Base-by-base conservation (phyloP, 53 echinoderm and acorn worm species). In the Stichopus horrens region DNA sequence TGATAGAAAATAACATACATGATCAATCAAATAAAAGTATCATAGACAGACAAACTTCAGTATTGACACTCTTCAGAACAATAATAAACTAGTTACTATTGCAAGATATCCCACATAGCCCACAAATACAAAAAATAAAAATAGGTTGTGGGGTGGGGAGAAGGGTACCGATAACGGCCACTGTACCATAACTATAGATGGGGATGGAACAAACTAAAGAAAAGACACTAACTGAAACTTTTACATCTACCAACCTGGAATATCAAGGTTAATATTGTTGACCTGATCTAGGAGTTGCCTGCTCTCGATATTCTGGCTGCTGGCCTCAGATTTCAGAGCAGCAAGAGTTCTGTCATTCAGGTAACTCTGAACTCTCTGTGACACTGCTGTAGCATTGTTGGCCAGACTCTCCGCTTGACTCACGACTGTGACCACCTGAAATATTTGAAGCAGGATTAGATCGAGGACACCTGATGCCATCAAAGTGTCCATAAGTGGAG, bases 161-260 rank as follows among this genome's bases (percentile, higher is more conserved):
- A 37, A 2, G 37, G 37, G 37, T 37, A 2, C 37, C 0, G 37
- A 37, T 37, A 37, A 37, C 2, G 37, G 37, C 2, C 37, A 37
- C 37, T 37, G 37, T 37, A 37, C 37, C 2, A 37, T 37, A 37
- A 37, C 37, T 37, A 37, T 37, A 37, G 37, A 37, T 37, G 37
- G 37, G 37, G 37, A 2, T 1, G 37, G 37, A 37, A 37, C 37
- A 37, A 37, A 37, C 37, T 37, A 37, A 37, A 37, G 37, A 37
- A 37, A 37, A 37, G 37, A 2, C 0, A 37, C 37, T 37, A 37
- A 37, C 2, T 37, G 0, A 37, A 37, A 37, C 37, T 37, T 63
- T 82, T 14, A 66, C 22, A 52, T 55, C 65, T 79, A 60, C 79
- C 58, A 16, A 81, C 81, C 81, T 58, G 21, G 81, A 81, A 58